Evolutionary conservation across 2,797 vertebrate genomes (phyloP), one percentile per base, ranked within the genome.

Genomic region (Trachops cirrhosus): DNA sequence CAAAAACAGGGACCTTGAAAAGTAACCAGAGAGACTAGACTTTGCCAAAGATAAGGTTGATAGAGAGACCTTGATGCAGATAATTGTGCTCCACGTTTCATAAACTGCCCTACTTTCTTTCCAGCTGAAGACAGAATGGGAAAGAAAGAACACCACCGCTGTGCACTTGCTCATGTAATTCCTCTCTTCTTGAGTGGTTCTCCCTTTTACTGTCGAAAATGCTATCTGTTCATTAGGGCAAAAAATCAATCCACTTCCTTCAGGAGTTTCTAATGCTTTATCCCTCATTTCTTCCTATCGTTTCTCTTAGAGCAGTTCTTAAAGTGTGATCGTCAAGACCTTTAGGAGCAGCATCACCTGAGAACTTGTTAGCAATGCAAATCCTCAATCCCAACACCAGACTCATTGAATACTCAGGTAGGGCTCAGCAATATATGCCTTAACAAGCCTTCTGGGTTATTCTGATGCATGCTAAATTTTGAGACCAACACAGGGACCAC

Each of bases 341-440:
- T 19, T 19, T 32, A 41, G 46, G 24, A n/a, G 15, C 24, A 44
- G 14, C 2, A 7, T 3, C 32, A 1, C 7, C 16, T 74, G 48
- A 75, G 29, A 68, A 50, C 46, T 67, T 71, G 14, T 26, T 3
- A 62, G 37, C 6, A 9, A 50, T 1, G 15, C 29, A 44, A 4
- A 34, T 26, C 19, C 37, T 34, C 57, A 7, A 54, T 8, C 10
- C 26, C 1, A 15, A 29, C 7, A 22, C 26, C 5, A 18, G 54
- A 78, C 15, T 2, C 11, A 39, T 7, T 9, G 70, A 73, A n/a
- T n/a, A 1, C 1, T 11, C 12, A 0, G 41, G 1, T 24, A 12
- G 44, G 21, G n/a, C 26, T 62, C 54, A 19, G 21, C 57, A 18
- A 4, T 3, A 2, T 1, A 3, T 34, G 12, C 24, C n/a, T 59